These are phyloP conservation scores for Hylaeus anthracinus DNA, from an alignment of 1,140 invertebrate species.

Conservation along the genomic window DNA sequence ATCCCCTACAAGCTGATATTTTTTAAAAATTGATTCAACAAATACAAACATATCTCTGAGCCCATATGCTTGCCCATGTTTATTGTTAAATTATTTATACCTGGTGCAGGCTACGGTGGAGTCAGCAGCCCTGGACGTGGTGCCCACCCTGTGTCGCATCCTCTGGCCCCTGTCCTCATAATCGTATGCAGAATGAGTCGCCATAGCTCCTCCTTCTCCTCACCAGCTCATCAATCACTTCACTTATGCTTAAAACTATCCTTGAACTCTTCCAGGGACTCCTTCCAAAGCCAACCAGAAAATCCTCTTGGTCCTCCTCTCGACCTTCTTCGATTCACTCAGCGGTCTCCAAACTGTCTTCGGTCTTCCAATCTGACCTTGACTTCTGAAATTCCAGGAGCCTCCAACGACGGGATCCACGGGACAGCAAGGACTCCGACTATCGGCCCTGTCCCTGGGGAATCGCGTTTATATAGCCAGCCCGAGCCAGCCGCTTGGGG, in stretches of 20 bases:
- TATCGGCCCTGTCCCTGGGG: conserved; percentile 68
- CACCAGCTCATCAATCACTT: conserved; percentile 49
- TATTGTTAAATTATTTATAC: conserved; percentile 46
- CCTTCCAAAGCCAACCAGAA: not conserved
- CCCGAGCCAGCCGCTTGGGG: conserved; percentile 39
- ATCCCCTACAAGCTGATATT: no score
- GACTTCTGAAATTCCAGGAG: no score
- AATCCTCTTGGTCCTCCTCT: not conserved
- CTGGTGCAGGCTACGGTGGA: conserved; percentile 76
- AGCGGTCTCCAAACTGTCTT: not conserved
- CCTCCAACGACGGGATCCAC: not conserved
- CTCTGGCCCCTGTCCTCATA: conserved; percentile 76
- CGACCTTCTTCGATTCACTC: not conserved
- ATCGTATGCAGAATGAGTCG: conserved; percentile 74
- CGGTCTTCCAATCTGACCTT: no score
- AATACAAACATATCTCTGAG: no score
- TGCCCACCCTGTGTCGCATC: conserved; percentile 71
- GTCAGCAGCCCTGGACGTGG: conserved; percentile 72
- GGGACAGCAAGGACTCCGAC: conserved; percentile 30
- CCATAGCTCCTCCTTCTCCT: conserved; percentile 61
- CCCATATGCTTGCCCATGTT: no score
- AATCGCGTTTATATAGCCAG: conserved; percentile 72
- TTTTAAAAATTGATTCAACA: no score
- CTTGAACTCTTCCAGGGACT: no score
- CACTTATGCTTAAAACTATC: not conserved